Conservation (phyloP, 2,113 vertebrate species). For the Gallinago media region DNA sequence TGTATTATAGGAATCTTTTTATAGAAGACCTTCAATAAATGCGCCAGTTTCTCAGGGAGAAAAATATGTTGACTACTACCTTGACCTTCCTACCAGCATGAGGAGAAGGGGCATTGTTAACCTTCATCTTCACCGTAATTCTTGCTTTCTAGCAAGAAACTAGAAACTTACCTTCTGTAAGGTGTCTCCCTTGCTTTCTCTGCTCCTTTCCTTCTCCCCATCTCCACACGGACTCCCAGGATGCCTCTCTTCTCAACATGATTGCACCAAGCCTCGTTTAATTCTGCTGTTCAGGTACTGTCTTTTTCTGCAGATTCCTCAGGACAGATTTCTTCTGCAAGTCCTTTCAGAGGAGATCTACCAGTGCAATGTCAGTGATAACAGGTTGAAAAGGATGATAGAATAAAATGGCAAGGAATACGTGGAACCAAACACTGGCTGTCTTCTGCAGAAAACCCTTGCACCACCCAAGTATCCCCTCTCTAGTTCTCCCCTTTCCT, state of each 20-base stretch:
- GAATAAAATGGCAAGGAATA: neutral
- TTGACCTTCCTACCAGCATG: neutral
- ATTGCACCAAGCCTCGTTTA: neutral
- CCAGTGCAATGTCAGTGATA: neutral
- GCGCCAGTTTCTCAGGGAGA: neutral
- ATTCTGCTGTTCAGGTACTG: neutral
- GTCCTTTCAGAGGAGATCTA: slow-evolving; percentile 1
- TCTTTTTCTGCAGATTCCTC: slow-evolving; percentile 29
- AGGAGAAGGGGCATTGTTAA: neutral
- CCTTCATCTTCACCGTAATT: neutral
- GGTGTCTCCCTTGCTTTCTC: neutral
- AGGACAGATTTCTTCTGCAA: neutral
- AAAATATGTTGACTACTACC: neutral
- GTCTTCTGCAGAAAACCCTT: neutral
- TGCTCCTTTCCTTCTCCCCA: neutral
- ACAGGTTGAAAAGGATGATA: neutral
- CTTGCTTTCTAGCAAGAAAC: neutral
- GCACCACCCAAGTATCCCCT: neutral
- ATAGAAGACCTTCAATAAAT: neutral
- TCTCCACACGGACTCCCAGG: neutral
- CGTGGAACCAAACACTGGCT: neutral
- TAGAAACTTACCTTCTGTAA: neutral
- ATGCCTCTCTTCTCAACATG: neutral
- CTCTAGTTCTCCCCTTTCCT: neutral
- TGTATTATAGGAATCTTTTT: neutral